These are phyloP conservation scores for Linnaemya tessellans DNA, from an alignment of 2,888 invertebrate species.

Conservation along the genomic window DNA sequence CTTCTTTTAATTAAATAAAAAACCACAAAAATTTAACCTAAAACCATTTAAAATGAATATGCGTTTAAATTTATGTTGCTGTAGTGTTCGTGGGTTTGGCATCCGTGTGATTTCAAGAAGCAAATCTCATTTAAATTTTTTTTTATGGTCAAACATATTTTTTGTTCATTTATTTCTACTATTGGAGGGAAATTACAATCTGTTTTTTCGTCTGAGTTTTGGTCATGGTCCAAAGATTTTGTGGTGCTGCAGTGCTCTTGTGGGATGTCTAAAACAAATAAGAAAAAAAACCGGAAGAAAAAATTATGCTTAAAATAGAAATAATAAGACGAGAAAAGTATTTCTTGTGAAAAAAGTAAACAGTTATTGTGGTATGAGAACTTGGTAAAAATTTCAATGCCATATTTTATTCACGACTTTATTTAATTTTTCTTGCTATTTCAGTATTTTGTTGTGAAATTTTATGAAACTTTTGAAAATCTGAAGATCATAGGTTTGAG, in stretches of 20 bases:
- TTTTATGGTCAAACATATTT: conserved; percentile 69
- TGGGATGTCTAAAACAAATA: conserved; percentile 63
- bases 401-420: conserved; percentile 32
- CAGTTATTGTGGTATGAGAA: conserved; percentile 55
- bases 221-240: conserved; percentile 72
- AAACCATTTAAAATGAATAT: background rate
- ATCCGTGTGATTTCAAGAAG: conserved; percentile 73
- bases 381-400: conserved; percentile 51
- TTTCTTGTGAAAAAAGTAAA: conserved; percentile 25
- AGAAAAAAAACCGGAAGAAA: conserved; percentile 39
- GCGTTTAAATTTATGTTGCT: conserved; percentile 27
- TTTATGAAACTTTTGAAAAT: conserved; percentile 5
- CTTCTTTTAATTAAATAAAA: background rate
- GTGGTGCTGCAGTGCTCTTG: conserved; percentile 66
- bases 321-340: conserved; percentile 67
- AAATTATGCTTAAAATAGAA: conserved; percentile 72
- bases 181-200: conserved; percentile 58
- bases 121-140: conserved; percentile 36
- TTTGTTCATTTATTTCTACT: conserved; percentile 53
- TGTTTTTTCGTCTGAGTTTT: conserved; percentile 60
- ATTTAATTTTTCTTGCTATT: background rate
- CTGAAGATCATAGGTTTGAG: too few relatives aligned
- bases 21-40: background rate
- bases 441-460: background rate
- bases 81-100: conserved; percentile 68